Evolutionary conservation across 2,113 vertebrate genomes (phyloP), one percentile per base, ranked within the genome.

Genomic region (Condylura cristata): DNA sequence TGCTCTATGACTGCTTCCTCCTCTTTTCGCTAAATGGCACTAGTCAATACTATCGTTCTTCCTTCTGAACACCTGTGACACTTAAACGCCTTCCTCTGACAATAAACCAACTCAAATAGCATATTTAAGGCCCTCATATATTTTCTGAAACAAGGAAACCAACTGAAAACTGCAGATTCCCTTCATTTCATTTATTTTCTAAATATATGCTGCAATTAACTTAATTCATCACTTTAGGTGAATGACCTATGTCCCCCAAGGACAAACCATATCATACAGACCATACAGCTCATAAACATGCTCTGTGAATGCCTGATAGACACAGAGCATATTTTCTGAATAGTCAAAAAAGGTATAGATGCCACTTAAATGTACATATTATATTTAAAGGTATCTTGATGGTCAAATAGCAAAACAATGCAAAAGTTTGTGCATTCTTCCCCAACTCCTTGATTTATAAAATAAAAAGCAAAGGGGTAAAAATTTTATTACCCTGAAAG

Each of bases 341-440:
- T 20, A 26, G 56, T 20, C 26, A 28, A 61, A 80, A 60, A 86
- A 90, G 66, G 41, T 34, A 84, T 24, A 81, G 78, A 87, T 83
- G 34, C 4, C 32, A 17, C 34, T 60, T 65, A 87, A 61, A 17
- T 51, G 2, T 18, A 90, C 70, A 75, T 34, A 68, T 51, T 78
- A 91, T 74, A 63, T 32, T 70, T 68, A 3, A 96, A 90, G 88
- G 37, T 58, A 94, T 71, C 92, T 83, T 88, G 60, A 76, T 56
- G 91, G 26, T 72, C 37, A 75, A 91, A 90, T 78, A 8, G 28
- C 78, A 41, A 82, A 83, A 90, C 17, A 72, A 66, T 39, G 46
- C 1, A 78, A 76, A 78, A 66, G 56, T 53, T 61, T 60, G n/a
- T 82, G 39, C n/a, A 39, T 46, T 83, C 70, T 80, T 56, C 3